phyloP scores from a whole-genome alignment of 2,888 invertebrate genomes.

The Isotomurus palustris region DNA sequence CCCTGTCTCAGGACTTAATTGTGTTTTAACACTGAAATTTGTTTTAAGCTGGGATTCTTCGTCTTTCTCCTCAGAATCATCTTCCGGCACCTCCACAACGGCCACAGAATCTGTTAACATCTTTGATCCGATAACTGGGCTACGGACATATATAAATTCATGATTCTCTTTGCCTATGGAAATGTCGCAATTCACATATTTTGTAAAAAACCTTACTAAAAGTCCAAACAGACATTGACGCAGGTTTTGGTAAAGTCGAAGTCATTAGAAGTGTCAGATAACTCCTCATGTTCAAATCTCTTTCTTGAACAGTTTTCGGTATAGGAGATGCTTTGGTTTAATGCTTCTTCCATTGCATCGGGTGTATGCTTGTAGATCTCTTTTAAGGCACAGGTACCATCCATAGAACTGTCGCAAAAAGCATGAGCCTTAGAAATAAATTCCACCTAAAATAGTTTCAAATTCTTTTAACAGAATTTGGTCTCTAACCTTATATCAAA shows the following conservation, averaged over 20 bases:
- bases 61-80: background rate
- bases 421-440: too few species aligned
- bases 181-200: background rate
- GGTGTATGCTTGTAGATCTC: conserved; percentile 35
- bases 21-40: too few species aligned
- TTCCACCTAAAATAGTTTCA: too few species aligned
- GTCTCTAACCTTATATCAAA: background rate
- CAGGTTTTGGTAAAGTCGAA: conserved; percentile 27
- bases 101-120: background rate
- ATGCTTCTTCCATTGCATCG: conserved; percentile 32
- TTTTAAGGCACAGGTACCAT: conserved; percentile 27
- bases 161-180: background rate
- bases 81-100: background rate
- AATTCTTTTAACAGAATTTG: too few species aligned
- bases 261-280: conserved; percentile 5
- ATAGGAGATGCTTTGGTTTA: conserved; percentile 34
- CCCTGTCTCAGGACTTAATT: conserved; percentile 26
- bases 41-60: too few species aligned
- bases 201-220: conserved; percentile 22
- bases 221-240: conserved; percentile 31
- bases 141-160: background rate
- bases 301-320: conserved; percentile 27
- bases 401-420: conserved; percentile 10
- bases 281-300: background rate
- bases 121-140: conserved; percentile 29